Base-by-base conservation (phyloP, 1,140 invertebrate species). In the Lepidurus apus region DNA sequence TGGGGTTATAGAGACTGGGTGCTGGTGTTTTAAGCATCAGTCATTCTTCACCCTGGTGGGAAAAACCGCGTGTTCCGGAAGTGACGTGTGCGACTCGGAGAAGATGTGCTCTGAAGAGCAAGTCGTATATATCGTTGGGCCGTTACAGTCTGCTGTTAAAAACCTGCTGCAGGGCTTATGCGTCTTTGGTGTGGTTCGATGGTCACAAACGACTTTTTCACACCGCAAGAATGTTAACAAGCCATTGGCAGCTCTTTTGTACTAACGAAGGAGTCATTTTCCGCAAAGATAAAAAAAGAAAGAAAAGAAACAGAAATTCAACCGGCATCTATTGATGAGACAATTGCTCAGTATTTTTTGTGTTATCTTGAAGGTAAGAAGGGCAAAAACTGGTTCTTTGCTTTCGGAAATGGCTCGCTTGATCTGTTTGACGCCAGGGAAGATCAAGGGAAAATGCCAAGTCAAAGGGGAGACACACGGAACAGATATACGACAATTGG, bases 21-120 rank as follows among this genome's bases (percentile, higher is more conserved):
- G 45, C 45, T 47, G 17, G 13, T 13, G 8, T 13, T 21, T 65
- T 9, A 13, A 65, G 53, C 6, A 65, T 65, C 53, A n/a, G 8
- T 65, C 53, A 65, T 1, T 65, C 53, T 9, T 65, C 53, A 65
- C 53, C 53, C 21, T 65, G 53, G 53, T n/a, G 53, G 17, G 53
- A 13, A 65, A 65, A 65, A 65, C 53, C 53, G 21, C 53, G 53
- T 65, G 53, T 7, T 65, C 53, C 53, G 53, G 53, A 65, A 65
- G 21, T 65, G 53, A 21, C 53, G 9, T 17, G 53, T n/a, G 53
- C 17, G 53, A 65, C 17, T 65, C 10, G 17, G 45, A 17, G 45
- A 17, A 6, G 45, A 47, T 11, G 45, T 17, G 45, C 45, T 13
- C 53, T 13, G 6, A n/a, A 13, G 53, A 21, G 13, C 17, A 47